Evolutionary conservation across 2,888 invertebrate genomes (phyloP).

Genomic region (Pharmacophagus antenor): DNA sequence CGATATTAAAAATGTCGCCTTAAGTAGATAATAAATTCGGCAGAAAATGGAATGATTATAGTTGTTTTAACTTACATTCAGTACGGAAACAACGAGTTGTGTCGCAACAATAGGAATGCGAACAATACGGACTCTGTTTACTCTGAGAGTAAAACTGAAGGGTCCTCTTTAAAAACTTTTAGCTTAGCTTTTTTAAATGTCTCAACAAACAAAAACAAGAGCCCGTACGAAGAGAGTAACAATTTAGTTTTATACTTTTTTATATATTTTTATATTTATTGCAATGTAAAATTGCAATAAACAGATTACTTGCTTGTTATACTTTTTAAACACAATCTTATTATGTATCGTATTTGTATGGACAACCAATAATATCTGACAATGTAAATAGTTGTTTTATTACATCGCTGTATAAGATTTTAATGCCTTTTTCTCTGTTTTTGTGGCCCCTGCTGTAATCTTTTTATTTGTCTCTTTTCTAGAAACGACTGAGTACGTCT

Average conservation of each 20-base stretch:
- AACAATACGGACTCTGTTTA: slow-evolving; percentile 29
- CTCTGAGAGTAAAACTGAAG: slow-evolving; percentile 28
- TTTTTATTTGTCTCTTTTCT: not conserved
- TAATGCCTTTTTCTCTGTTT: not conserved
- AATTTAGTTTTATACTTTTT: not conserved
- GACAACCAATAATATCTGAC: too few relatives aligned
- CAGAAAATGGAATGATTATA: slow-evolving; percentile 21
- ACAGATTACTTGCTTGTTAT: too few relatives aligned
- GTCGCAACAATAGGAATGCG: slow-evolving; percentile 22
- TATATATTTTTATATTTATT: too few relatives aligned
- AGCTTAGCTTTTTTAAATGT: slow-evolving; percentile 26
- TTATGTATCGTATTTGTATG: too few relatives aligned
- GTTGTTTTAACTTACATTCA: slow-evolving; percentile 28
- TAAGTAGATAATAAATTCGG: slow-evolving; percentile 3
- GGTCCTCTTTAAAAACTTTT: slow-evolving; percentile 24
- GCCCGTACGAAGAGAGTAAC: slow-evolving; percentile 17
- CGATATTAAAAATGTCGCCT: not conserved
- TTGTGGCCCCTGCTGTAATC: not conserved
- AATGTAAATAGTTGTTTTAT: too few relatives aligned
- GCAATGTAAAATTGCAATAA: too few relatives aligned
- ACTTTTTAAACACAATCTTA: too few relatives aligned
- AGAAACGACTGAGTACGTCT: not conserved
- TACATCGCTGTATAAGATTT: not conserved
- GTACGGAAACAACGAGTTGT: slow-evolving; percentile 19
- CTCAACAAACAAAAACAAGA: slow-evolving; percentile 26